A percentile compares a stretch with the other conserved stretches of the same genome.
Conservation (phyloP, 2,113 vertebrate species). For the Centropristis striata region DNA sequence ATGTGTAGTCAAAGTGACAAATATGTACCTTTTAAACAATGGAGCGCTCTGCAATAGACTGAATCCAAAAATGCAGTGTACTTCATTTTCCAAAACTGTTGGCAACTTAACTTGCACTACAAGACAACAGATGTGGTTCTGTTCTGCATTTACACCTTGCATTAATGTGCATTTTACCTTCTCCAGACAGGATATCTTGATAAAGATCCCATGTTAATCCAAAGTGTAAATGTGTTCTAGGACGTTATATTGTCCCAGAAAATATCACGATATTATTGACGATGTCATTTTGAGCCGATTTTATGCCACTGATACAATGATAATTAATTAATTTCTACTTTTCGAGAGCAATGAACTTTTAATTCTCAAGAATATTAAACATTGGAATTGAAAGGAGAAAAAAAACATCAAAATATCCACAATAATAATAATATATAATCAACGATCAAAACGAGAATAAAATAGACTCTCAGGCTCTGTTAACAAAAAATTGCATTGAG, state of each 20-base stretch:
- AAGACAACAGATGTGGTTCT: background rate
- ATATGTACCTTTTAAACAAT: slow-evolving; percentile 4
- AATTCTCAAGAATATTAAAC: too few relatives aligned
- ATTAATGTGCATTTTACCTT: background rate
- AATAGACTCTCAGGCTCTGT: too few relatives aligned
- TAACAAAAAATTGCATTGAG: too few relatives aligned
- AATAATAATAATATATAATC: too few relatives aligned
- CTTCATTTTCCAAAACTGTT: background rate
- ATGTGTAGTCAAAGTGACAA: background rate
- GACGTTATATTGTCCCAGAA: background rate
- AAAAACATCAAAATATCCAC: too few relatives aligned
- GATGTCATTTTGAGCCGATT: too few relatives aligned
- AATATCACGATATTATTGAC: too few relatives aligned
- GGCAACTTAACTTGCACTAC: background rate
- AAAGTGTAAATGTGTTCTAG: background rate
- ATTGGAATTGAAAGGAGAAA: too few relatives aligned
- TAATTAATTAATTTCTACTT: too few relatives aligned
- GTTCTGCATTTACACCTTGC: background rate
- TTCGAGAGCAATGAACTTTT: too few relatives aligned
- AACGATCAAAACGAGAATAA: too few relatives aligned
- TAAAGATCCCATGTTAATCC: background rate
- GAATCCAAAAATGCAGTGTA: background rate
- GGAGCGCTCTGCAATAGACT: background rate
- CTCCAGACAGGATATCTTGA: background rate
- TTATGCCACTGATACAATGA: too few relatives aligned